These are phyloP conservation scores for Epizoanthus stellaris DNA, from an alignment of 92 coral and sea anemone species.

Conservation along the genomic window DNA sequence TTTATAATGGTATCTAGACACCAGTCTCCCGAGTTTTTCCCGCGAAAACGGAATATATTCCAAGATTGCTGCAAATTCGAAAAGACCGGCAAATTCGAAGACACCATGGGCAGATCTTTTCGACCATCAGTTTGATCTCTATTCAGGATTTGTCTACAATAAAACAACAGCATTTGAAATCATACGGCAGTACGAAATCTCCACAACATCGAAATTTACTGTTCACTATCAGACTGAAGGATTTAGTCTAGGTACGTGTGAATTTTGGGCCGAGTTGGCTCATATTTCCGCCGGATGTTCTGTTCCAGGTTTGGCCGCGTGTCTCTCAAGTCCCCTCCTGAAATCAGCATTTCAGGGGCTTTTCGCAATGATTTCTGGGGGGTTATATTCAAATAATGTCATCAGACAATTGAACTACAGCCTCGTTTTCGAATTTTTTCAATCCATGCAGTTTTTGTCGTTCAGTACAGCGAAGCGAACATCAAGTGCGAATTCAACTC, in stretches of 20 bases:
- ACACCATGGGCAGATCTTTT: conserved; percentile 22
- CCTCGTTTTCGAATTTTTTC: too few relatives aligned
- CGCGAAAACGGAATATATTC: not conserved
- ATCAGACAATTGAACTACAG: not conserved
- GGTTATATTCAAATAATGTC: conserved; percentile 3
- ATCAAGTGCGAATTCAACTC: conserved; percentile 6
- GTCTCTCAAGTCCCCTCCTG: not conserved
- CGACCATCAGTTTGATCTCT: not conserved
- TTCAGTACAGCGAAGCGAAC: not conserved
- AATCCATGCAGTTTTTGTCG: not conserved
- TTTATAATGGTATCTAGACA: too few relatives aligned
- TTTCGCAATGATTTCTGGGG: conserved; percentile 4
- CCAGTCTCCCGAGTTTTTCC: not conserved
- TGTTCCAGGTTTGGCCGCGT: not conserved
- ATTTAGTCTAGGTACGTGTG: not conserved
- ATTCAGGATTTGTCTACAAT: not conserved
- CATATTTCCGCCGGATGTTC: not conserved
- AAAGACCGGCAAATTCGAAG: not conserved
- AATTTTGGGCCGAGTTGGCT: not conserved
- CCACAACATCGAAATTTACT: conserved; percentile 19
- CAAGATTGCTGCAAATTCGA: not conserved
- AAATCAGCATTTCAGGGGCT: not conserved
- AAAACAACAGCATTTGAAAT: not conserved
- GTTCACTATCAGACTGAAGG: not conserved
- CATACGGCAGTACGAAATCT: conserved; percentile 25